Evolutionary conservation across 1,140 invertebrate species (phyloP).

Genomic region (Notospermus geniculatus): DNA sequence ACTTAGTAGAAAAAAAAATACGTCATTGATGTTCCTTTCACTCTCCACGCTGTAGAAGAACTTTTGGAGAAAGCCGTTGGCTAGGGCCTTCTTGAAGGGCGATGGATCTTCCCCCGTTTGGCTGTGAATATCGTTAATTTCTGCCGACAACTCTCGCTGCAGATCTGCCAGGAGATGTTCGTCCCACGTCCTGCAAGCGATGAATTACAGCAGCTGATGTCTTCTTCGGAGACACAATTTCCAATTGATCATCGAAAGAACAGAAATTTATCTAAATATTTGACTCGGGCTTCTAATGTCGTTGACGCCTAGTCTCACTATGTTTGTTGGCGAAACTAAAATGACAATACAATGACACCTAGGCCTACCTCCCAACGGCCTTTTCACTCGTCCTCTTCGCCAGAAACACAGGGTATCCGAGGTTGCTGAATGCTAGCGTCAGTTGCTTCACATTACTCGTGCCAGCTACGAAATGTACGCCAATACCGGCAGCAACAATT

Average conservation of each 20-base stretch:
- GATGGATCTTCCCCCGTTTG: too few relatives aligned
- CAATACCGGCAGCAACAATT: constrained; percentile 76
- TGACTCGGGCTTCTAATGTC: too few relatives aligned
- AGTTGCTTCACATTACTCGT: constrained; percentile 64
- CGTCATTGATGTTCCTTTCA: constrained; percentile 23
- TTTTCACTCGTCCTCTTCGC: constrained; percentile 67
- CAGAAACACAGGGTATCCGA: constrained; percentile 83
- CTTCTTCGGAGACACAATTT: too few relatives aligned
- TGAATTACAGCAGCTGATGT: too few relatives aligned
- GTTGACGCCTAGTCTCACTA: too few relatives aligned
- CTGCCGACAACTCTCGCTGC: constrained; percentile 67
- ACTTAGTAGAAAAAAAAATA: too few relatives aligned
- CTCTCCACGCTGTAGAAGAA: constrained; percentile 71
- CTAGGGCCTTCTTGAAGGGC: constrained; percentile 69
- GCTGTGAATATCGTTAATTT: constrained; percentile 72
- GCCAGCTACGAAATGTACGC: constrained; percentile 48
- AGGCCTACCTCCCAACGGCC: constrained; percentile 67
- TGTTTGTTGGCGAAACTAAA: too few relatives aligned
- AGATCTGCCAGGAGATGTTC: constrained; percentile 67
- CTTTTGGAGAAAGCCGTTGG: constrained; percentile 84
- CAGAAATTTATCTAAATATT: too few relatives aligned
- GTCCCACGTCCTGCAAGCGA: constrained; percentile 66
- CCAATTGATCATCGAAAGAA: too few relatives aligned
- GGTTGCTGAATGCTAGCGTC: constrained; percentile 80
- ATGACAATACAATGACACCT: too few relatives aligned